Conservation (phyloP, 2,797 vertebrate species). For the Xiphorhynchus erythropygius region DNA sequence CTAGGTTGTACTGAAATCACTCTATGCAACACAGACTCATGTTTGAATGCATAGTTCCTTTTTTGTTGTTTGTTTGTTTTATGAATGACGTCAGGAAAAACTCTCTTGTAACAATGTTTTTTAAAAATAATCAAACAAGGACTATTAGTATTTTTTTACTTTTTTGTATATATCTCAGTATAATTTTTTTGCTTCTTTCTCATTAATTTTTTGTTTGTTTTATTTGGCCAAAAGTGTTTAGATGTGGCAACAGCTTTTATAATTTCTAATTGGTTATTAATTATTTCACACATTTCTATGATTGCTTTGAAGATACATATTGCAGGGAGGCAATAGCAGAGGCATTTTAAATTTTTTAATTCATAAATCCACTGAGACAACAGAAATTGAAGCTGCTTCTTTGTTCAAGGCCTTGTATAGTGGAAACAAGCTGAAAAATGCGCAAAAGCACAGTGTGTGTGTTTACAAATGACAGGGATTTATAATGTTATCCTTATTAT, state of each 20-base stretch:
- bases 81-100: constrained; percentile 74
- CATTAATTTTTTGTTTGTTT: constrained; percentile 65
- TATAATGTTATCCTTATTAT: constrained; percentile 29
- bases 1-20: constrained; percentile 87
- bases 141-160: constrained; percentile 76
- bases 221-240: constrained; percentile 63
- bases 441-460: constrained; percentile 80
- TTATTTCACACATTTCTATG: constrained; percentile 21
- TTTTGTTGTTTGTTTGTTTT: constrained; percentile 37
- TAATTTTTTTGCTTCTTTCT: constrained; percentile 56
- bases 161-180: constrained; percentile 75
- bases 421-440: constrained; percentile 64
- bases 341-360: constrained; percentile 48
- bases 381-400: constrained; percentile 52
- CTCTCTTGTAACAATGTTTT: constrained; percentile 69
- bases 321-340: constrained; percentile 55
- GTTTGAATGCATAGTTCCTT: constrained; percentile 52
- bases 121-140: constrained; percentile 62
- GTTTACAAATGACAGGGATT: constrained; percentile 72
- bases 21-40: constrained; percentile 93
- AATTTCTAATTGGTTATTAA: constrained; percentile 43
- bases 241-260: constrained; percentile 49
- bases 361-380: constrained; percentile 47
- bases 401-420: constrained; percentile 55
- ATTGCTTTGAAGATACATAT: constrained; percentile 42